Evolutionary conservation across 2,113 vertebrate genomes (phyloP), one percentile per base, ranked within the genome.

Genomic region (Myocastor coypus): DNA sequence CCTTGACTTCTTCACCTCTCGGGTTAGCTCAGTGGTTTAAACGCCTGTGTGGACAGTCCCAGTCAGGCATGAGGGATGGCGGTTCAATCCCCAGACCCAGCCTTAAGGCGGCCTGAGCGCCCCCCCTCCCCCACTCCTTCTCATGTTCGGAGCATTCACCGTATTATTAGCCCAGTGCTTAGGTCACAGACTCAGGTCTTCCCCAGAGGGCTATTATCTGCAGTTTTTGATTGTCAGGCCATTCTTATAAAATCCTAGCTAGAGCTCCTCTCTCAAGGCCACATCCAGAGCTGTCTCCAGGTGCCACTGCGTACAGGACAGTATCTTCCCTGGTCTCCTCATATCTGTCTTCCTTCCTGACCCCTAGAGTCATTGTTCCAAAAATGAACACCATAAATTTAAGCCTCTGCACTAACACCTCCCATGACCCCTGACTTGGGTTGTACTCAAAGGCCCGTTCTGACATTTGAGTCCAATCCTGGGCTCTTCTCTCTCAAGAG

Each of bases 351-450:
- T 63, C 55, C 63, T 80, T 42, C 32, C 50, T 75, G n/a, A 9
- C 5, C 40, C 26, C 37, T 77, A 9, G 6, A 20, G 9, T 66
- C n/a, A 83, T 26, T 59, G 11, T 24, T 59, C 17, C n/a, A 64
- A 11, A 40, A 87, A 94, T 28, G 42, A n/a, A 52, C 63, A n/a
- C 37, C 77, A 50, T 77, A 32, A 50, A 63, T 28, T 87, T 78
- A 57, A 30, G 13, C 63, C 30, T 9, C 52, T 34, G 24, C 19
- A 20, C 22, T n/a, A 69, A 61, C 1, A 32, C 26, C 46, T 55
- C 59, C 64, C 32, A 1, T 0, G 0, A 0, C 63, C 57, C 37
- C 1, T 1, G 7, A 13, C 34, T 80, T 0, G 0, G 17, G 32
- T 22, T 10, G 7, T 0, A 12, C n/a, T 52, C 64, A 32, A 82